Conservation (phyloP, 2,113 vertebrate species). For the Todiramphus chloris region DNA sequence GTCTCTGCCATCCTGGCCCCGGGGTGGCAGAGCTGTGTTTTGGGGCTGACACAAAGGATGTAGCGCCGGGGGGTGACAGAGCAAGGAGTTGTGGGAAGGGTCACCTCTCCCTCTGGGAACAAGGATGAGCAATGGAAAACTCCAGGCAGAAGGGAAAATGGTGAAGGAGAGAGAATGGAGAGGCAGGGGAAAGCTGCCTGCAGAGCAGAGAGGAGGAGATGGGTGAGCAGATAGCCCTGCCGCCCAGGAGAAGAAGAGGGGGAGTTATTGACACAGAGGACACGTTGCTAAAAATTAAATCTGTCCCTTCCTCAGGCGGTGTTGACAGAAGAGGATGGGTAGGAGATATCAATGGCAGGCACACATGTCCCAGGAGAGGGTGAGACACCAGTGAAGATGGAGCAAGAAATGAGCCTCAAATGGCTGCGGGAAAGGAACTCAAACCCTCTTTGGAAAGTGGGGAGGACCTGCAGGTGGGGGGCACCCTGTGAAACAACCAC, state of each 20-base stretch:
- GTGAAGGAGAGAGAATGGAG: background rate
- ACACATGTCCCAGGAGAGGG: slow-evolving; percentile 22
- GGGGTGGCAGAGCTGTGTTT: background rate
- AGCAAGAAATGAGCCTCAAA: slow-evolving; percentile 3
- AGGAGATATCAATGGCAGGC: slow-evolving; percentile 39
- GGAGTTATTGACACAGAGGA: slow-evolving; percentile 49
- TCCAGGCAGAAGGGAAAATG: background rate
- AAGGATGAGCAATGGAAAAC: background rate
- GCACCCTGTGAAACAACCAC: background rate
- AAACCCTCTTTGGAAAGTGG: background rate
- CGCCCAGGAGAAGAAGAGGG: background rate
- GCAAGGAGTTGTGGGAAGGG: background rate
- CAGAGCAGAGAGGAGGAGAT: background rate
- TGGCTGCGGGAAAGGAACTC: background rate
- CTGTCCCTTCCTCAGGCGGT: slow-evolving; percentile 51
- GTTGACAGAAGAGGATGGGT: slow-evolving; percentile 61
- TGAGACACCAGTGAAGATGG: background rate
- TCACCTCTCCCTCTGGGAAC: background rate
- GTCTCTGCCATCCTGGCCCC: background rate
- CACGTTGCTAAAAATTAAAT: slow-evolving; percentile 53
- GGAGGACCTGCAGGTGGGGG: background rate
- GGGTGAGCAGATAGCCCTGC: background rate
- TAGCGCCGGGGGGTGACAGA: background rate
- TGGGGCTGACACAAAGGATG: background rate
- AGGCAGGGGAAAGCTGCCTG: background rate